These are phyloP conservation scores for Schrankia costaestrigalis DNA, from an alignment of 2,888 invertebrate genomes.

Conservation along the genomic window DNA sequence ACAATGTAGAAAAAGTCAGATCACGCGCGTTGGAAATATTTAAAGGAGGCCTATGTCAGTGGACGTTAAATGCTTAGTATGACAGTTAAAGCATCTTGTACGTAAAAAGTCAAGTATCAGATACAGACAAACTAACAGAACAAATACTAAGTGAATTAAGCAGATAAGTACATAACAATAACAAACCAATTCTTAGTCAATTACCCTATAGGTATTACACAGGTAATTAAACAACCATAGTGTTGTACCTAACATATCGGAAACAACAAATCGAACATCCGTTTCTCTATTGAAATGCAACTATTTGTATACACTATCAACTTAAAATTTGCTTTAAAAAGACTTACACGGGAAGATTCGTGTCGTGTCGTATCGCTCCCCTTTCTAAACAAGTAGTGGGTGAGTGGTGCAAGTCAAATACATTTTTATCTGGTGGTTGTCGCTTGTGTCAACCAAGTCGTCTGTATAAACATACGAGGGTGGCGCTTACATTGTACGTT, in stretches of 20 bases:
- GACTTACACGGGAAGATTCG: too few species aligned
- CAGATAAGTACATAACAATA: too few species aligned
- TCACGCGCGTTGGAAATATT: too few species aligned
- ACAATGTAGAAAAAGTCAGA: too few species aligned
- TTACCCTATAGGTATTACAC: not conserved
- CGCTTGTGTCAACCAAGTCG: conserved; percentile 60
- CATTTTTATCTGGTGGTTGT: conserved; percentile 69
- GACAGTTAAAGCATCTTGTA: too few species aligned
- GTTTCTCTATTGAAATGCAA: not conserved
- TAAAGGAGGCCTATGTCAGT: too few species aligned
- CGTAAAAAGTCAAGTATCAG: too few species aligned
- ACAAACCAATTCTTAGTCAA: not conserved
- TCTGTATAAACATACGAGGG: conserved; percentile 65
- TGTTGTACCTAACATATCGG: conserved; percentile 6
- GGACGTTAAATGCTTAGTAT: too few species aligned
- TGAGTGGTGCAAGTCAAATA: conserved; percentile 67
- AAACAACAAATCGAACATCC: not conserved
- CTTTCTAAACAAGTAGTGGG: conserved; percentile 54
- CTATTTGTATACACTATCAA: too few species aligned
- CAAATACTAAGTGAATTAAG: too few species aligned
- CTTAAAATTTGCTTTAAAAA: too few species aligned
- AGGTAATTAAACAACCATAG: conserved; percentile 10
- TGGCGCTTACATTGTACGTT: conserved; percentile 56
- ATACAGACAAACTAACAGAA: too few species aligned
- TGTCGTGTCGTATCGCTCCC: conserved; percentile 41